These are phyloP conservation scores for Catharus ustulatus DNA, from an alignment of 2,797 vertebrate species.

Conservation along the genomic window DNA sequence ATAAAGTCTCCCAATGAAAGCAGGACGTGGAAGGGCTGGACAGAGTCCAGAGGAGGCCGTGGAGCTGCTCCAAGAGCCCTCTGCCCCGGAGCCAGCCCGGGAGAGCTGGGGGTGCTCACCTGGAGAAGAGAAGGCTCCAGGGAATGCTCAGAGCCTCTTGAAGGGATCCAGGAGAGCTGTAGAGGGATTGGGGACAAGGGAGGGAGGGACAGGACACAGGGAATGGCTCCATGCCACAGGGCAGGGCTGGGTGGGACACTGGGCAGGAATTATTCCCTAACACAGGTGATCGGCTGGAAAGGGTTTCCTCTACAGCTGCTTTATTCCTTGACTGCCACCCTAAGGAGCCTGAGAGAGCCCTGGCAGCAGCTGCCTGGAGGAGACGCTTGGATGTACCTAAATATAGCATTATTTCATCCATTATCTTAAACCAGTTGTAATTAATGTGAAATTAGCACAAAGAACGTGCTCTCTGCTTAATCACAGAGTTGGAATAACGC, in stretches of 20 bases:
- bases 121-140: neutral
- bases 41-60: accelerated
- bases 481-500: neutral
- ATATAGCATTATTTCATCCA: neutral
- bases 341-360: neutral
- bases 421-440: neutral
- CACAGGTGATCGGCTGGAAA: accelerated
- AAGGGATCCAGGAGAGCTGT: neutral
- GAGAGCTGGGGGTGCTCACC: neutral
- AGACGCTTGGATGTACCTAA: neutral
- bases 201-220: neutral
- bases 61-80: neutral
- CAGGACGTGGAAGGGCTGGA: neutral
- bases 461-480: neutral
- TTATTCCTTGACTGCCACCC: accelerated
- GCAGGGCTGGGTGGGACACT: accelerated
- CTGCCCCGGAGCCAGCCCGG: neutral
- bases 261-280: neutral
- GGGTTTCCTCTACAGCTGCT: neutral
- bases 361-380: neutral
- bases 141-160: neutral
- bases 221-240: neutral
- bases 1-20: accelerated
- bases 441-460: neutral
- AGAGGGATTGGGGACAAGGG: neutral